A percentile compares a stretch with the other conserved stretches of the same genome.
These are phyloP conservation scores for Acromyrmex heyeri DNA, from an alignment of 1,140 invertebrate species.

Conservation along the genomic window DNA sequence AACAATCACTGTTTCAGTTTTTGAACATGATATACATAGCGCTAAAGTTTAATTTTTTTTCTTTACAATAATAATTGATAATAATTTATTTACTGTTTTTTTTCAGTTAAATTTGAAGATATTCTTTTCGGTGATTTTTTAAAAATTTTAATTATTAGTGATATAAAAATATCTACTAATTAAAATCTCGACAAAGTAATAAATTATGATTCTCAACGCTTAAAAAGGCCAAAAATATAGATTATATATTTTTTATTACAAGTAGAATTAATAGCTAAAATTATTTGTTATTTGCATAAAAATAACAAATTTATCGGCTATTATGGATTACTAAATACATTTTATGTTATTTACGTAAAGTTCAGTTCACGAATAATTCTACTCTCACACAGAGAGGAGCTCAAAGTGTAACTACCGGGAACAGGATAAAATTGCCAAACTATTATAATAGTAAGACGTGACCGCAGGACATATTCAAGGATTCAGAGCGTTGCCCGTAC, in stretches of 20 bases:
- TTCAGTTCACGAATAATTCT: constrained; percentile 4
- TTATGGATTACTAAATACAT: not conserved
- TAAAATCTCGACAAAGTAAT: not conserved
- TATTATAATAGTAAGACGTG: constrained; percentile 26
- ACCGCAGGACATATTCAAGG: constrained; percentile 5
- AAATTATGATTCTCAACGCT: not conserved
- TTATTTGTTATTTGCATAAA: too few species aligned
- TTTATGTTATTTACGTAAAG: not conserved
- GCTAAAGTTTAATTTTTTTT: too few species aligned
- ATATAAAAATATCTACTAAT: not conserved
- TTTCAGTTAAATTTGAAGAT: not conserved
- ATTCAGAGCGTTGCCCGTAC: constrained; percentile 39
- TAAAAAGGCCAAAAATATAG: not conserved
- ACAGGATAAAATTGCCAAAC: constrained; percentile 29
- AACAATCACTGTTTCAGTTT: not conserved
- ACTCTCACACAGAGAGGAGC: constrained; percentile 10
- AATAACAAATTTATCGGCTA: not conserved
- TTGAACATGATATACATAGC: not conserved
- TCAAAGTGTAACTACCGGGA: not conserved
- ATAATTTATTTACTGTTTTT: not conserved
- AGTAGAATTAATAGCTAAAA: not conserved
- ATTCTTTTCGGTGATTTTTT: not conserved
- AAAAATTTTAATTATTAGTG: not conserved
- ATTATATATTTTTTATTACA: too few species aligned
- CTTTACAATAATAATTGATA: not conserved